A percentile compares a stretch with the other conserved stretches of the same genome.
Conservation (phyloP, 2,797 vertebrate genomes). For the Leucoraja ocellata region DNA sequence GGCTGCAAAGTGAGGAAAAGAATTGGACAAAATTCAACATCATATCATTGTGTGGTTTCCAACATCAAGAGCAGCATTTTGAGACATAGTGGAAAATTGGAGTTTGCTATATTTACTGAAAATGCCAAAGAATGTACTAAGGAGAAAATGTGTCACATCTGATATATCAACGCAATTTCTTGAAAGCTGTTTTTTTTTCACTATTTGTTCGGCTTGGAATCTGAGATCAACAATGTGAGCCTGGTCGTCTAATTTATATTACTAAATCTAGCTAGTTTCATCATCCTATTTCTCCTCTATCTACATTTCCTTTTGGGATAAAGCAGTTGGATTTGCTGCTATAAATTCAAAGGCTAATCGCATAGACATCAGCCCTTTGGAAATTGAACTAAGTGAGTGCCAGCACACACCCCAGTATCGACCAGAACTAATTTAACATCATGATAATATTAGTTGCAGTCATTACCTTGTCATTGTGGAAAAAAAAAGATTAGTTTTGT, state of each 20-base stretch:
- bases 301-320: no score
- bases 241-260: not conserved
- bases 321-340: not conserved
- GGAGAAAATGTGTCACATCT: not conserved
- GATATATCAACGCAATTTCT: not conserved
- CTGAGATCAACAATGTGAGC: not conserved
- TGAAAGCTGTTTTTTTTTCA: not conserved
- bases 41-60: not conserved
- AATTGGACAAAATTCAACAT: not conserved
- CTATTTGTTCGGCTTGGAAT: not conserved
- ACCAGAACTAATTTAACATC: not conserved
- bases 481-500: not conserved
- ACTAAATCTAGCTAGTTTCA: not conserved
- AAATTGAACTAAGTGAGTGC: not conserved
- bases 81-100: not conserved
- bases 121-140: not conserved
- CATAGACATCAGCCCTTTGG: conserved; percentile 14
- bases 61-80: not conserved
- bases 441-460: not conserved
- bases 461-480: not conserved
- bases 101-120: not conserved
- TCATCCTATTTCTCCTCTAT: not conserved
- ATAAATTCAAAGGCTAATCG: not conserved
- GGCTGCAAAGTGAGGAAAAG: not conserved
- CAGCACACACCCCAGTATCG: not conserved